Base-by-base conservation (phyloP, 1,140 invertebrate genomes). In the Cylas formicarius region DNA sequence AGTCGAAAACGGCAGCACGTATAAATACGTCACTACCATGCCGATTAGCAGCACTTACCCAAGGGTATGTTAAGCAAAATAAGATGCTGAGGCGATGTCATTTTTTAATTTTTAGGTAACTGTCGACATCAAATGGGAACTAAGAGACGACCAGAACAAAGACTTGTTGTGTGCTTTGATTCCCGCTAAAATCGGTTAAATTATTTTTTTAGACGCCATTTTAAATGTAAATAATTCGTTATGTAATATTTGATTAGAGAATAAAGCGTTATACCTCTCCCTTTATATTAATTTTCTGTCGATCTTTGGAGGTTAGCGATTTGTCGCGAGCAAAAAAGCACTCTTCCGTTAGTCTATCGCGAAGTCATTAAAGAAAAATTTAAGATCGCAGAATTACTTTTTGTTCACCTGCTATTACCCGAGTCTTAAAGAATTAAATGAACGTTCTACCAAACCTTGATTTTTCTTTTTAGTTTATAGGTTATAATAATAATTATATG, bases 51-150 rank as follows among this genome's bases (percentile, higher is more conserved):
- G 71, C 44, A 67, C 63, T 1, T 86, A 84, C 55, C 84, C 84
- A 2, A 75, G 71, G 56, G 77, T 73, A 62, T 61, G 57, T 58
- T 17, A 36, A n/a, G n/a, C n/a, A n/a, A n/a, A n/a, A n/a, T n/a
- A n/a, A n/a, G n/a, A n/a, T n/a, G n/a, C 23, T 17, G n/a, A 6
- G 18, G 11, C 3, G 24, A 39, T 22, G 14, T 24, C 24, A 8
- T 26, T 20, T 24, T 52, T 44, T 35, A 13, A 44, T 50, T 52
- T 65, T 64, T 33, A 77, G 74, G 51, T 86, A 0, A 70, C 62
- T 1, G 76, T 86, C 0, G 70, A 73, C 2, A 76, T 86, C 0
- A 82, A 81, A 63, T 86, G 81, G 79, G 77, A 84, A 62, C 57
- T 86, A 9, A 67, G 76, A 55, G 71, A 77, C 59, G 71, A 77